Evolutionary conservation across 2,888 invertebrate genomes (phyloP), one percentile per base, ranked within the genome.

Genomic region (Ellobium chinense): DNA sequence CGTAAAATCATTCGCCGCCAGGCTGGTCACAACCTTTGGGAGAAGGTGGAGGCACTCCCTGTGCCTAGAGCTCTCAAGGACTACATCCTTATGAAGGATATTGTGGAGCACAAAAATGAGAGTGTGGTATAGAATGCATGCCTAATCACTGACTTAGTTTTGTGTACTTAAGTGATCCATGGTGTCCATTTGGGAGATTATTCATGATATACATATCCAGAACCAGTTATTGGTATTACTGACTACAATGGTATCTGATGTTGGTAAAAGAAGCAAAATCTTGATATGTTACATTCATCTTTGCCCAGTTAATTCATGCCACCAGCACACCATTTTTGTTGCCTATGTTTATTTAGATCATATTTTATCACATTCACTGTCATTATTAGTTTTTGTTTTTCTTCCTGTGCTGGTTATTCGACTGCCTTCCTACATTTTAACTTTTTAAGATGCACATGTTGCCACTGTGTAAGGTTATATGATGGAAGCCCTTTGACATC

Each of bases 31-130:
- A 89, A 91, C 63, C 87, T 92, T 46, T 84, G 85, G 60, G 85
- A 88, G 73, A 92, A 91, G 78, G 89, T 91, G 9, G 87, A 89
- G 69, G 73, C 83, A 31, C 85, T 92, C 63, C 90, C 89, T 31
- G 88, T 92, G 81, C 92, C 92, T 1, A 85, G 87, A 75, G 88
- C 91, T 31, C 87, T 92, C 70, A 91, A 91, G 82, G 92, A 92
- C 79, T 92, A 89, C 78, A 87, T 92, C 34, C 84, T 91, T 14
- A 89, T 92, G 54, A 89, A 89, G 73, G 91, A 91, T 75, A 85
- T 92, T 74, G 82, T 83, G 46, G 87, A 88, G 37, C 81, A 81
- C 39, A 81, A 66, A 34, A 81, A 81, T 56, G 79, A 79, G 31
- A 79, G 79, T 58, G 37, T 56, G 36, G 73, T 79, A 9, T 79